phyloP scores from a whole-genome alignment of 2,888 invertebrate species.

The Hypercompe scribonia region DNA sequence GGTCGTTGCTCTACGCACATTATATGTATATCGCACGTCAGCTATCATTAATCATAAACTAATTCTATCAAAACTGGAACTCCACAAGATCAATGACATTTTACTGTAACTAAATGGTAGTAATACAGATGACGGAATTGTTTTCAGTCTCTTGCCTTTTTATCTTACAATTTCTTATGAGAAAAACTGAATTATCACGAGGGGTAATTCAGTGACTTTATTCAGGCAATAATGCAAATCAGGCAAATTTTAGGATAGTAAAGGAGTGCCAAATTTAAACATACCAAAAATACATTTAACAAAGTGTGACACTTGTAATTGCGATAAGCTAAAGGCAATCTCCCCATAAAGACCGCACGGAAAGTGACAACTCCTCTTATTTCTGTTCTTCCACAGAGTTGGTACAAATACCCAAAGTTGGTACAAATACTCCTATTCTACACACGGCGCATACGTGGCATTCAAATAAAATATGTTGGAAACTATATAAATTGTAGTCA shows the following conservation, averaged over 20 bases:
- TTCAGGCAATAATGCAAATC: not conserved
- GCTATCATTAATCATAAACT: conserved; percentile 56
- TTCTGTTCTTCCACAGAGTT: not conserved
- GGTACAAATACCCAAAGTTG: not conserved
- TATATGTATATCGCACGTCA: conserved; percentile 49
- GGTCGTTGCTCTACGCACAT: conserved; percentile 79
- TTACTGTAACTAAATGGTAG: not conserved
- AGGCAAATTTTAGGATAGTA: not conserved
- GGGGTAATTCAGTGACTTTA: not conserved
- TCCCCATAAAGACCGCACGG: not conserved
- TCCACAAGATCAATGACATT: conserved; percentile 2
- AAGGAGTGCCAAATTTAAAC: not conserved
- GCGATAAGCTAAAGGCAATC: not conserved
- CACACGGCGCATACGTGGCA: not conserved
- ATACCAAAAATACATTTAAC: not conserved
- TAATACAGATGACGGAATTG: not conserved
- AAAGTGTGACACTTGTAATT: no score
- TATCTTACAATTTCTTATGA: not conserved
- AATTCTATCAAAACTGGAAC: conserved; percentile 24
- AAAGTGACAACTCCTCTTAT: not conserved
- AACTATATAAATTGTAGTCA: not conserved
- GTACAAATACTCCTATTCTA: not conserved
- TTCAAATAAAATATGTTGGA: not conserved
- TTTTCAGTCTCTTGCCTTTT: not conserved
- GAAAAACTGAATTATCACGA: no score